Conservation (phyloP, 2,888 invertebrate genomes). For the Ditylenchus weischeri region DNA sequence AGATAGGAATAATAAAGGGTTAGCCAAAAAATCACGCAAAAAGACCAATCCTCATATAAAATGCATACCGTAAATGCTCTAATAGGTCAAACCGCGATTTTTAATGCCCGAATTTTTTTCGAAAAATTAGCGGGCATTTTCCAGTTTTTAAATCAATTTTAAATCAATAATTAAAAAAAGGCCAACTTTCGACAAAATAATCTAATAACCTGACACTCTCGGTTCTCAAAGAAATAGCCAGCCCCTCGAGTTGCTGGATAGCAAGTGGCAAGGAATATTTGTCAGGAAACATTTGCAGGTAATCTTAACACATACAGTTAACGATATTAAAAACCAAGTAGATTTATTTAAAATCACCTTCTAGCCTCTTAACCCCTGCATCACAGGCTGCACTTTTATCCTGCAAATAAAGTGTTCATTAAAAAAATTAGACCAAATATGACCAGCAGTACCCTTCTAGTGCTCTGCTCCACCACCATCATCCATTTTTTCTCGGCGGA, state of each 20-base stretch:
- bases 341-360: not conserved
- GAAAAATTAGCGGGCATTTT: too few species aligned
- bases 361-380: not conserved
- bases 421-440: not conserved
- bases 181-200: not conserved
- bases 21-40: too few species aligned
- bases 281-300: conserved; percentile 33
- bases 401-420: not conserved
- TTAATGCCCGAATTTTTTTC: too few species aligned
- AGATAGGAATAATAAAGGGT: too few species aligned
- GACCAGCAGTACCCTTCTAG: conserved; percentile 20
- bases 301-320: conserved; percentile 16
- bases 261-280: conserved; percentile 38
- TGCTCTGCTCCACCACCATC: conserved; percentile 40
- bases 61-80: too few species aligned
- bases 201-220: conserved; percentile 41
- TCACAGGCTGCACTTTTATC: conserved; percentile 4
- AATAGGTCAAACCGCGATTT: too few species aligned
- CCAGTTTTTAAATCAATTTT: too few species aligned
- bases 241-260: conserved; percentile 44
- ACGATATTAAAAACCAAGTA: not conserved
- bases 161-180: too few species aligned
- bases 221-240: conserved; percentile 49
- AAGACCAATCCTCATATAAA: too few species aligned
- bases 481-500: conserved; percentile 49